A percentile compares a stretch with the other conserved stretches of the same genome.
phyloP scores from a whole-genome alignment of 2,113 vertebrate species.

The Chamaea fasciata region DNA sequence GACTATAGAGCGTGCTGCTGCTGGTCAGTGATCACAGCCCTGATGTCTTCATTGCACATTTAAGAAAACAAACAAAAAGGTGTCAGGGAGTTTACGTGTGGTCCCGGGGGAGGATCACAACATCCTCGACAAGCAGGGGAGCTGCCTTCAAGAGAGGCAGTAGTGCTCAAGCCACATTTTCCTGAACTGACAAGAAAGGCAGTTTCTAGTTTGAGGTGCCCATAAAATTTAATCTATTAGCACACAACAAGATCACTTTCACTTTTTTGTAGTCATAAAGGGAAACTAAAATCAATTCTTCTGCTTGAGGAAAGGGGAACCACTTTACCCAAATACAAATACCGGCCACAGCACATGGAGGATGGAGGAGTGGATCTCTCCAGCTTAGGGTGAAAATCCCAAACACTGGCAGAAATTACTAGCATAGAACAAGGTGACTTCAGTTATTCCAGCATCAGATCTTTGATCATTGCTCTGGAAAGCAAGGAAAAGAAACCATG shows the following conservation, averaged over 20 bases:
- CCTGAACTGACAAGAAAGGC: neutral
- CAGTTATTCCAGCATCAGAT: neutral
- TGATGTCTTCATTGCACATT: neutral
- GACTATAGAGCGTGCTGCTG: neutral
- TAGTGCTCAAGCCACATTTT: neutral
- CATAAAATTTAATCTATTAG: neutral
- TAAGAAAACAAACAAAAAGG: neutral
- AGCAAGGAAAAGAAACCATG: neutral
- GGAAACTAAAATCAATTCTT: neutral
- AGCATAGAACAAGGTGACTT: neutral
- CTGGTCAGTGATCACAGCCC: neutral
- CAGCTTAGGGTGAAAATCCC: neutral
- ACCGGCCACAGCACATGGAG: neutral
- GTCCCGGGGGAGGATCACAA: accelerated
- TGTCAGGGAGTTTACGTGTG: neutral
- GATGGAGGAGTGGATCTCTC: neutral
- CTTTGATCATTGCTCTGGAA: neutral
- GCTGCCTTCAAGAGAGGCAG: neutral
- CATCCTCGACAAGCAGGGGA: neutral
- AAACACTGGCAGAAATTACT: neutral
- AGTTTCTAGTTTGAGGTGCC: neutral
- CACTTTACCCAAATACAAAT: neutral
- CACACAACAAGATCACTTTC: neutral
- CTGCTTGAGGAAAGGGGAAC: neutral
- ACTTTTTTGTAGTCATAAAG: neutral